Evolutionary conservation across 2,113 vertebrate species (phyloP), one percentile per base, ranked within the genome.

Genomic region (Malurus melanocephalus): DNA sequence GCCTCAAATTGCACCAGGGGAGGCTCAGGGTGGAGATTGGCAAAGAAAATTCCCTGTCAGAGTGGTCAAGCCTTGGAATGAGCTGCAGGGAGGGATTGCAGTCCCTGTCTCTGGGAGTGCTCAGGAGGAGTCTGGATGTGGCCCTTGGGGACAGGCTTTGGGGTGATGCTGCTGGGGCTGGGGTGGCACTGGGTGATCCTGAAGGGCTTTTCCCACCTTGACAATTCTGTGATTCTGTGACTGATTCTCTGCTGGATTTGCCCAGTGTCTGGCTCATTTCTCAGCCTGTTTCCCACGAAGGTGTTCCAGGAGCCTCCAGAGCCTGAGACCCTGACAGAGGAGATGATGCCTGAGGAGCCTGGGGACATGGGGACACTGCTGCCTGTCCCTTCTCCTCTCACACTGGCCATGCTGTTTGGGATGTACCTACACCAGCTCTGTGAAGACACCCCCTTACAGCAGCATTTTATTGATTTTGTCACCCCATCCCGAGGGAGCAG

Each of bases 31-130:
- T 6, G 9, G 43, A 67, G 5, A 57, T 14, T 6, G 5, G 16
- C 4, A 7, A 56, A 20, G 7, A n/a, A 18, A 22, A 3, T 11
- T 30, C 46, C 8, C 46, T n/a, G 6, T 0, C 1, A 11, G 38
- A 52, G 53, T 10, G 46, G n/a, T 16, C 10, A 56, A 24, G 30
- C 56, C 2, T 62, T 21, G 56, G 24, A 3, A 16, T 42, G 6
- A 86, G 17, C 3, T 11, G 4, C 51, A 43, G 51, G 65, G 75
- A 57, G 35, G 64, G 62, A 17, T 48, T 72, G 59, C 9, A 72
- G 59, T 87, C 42, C 0, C 49, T 42, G 35, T 26, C 2, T 30
- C 2, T 38, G 32, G 49, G 1, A 64, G 14, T 32, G 74, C 0
- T 5, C 49, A 20, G 22, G 66, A 79, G 49, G 1, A 23, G 18